Base-by-base conservation (phyloP, 2,113 vertebrate species). In the Trochalopteron elliotii region DNA sequence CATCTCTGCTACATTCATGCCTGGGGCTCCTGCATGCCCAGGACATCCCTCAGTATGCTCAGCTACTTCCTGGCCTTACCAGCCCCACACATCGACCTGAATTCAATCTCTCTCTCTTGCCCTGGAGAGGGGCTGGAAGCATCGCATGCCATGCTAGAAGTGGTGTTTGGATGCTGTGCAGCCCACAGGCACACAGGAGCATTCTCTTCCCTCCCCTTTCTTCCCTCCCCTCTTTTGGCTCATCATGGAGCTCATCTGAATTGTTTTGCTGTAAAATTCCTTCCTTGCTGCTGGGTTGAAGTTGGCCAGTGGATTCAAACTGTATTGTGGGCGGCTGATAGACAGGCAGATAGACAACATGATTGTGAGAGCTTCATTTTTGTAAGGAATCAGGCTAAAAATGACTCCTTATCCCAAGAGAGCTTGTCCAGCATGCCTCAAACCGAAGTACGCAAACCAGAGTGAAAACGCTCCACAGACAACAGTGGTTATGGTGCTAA, bases 261-360 rank as follows among this genome's bases (percentile, higher is more conserved):
- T n/a, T 39, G 59, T 59, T 93, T 67, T 74, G 64, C 60, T 67
- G 27, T 42, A 63, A 92, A 93, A 92, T 74, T 42, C 44, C 33
- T 56, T 83, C 64, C 57, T 89, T 27, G 50, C 72, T 93, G 50
- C 64, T 1, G 18, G 50, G 30, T 91, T 87, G 80, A 88, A 93
- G 77, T 75, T 39, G 95, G 89, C 68, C 89, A 1, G 86, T 87
- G 80, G 80, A 75, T 89, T 87, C 91, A 94, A 89, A 83, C 64
- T 4, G 0, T 44, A 42, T 7, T 0, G 64, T 95, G 83, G 90
- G 94, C 0, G 24, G 83, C 86, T 97, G 95, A 94, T 77, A 90
- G 91, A 91, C 93, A 95, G 80, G 83, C 86, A 93, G 89, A 95
- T 67, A 94, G 91, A 94, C 86, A 95, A 89, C 30, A n/a, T 56